Conservation (phyloP, 2,113 vertebrate species). For the Smithornis capensis region DNA sequence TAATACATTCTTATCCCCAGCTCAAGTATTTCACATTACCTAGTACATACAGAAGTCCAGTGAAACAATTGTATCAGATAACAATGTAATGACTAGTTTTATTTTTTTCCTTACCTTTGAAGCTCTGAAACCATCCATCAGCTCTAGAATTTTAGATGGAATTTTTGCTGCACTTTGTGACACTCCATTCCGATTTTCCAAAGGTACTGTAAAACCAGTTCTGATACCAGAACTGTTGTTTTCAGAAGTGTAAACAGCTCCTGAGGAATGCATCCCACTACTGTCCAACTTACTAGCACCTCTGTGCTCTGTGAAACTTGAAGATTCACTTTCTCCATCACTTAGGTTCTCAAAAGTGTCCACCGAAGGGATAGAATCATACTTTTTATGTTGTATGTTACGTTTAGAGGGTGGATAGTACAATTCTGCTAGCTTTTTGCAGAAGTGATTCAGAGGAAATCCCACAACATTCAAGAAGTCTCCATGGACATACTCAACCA, state of each 20-base stretch:
- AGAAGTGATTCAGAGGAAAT: slow-evolving; percentile 95
- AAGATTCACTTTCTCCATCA: slow-evolving; percentile 28
- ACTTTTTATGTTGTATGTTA: not conserved
- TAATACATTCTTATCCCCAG: not conserved
- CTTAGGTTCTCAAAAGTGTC: slow-evolving; percentile 60
- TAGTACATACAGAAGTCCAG: not conserved
- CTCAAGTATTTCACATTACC: not conserved
- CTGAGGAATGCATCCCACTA: not conserved
- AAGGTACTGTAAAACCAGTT: not conserved
- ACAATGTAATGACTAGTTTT: not conserved
- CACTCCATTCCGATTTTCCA: not conserved
- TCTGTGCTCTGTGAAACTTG: not conserved
- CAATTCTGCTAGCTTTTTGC: slow-evolving; percentile 81
- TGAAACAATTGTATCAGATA: not conserved
- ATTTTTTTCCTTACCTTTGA: slow-evolving; percentile 82
- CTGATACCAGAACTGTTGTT: not conserved
- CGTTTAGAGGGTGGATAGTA: slow-evolving; percentile 57
- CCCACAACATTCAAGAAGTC: slow-evolving; percentile 95
- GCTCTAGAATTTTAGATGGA: slow-evolving; percentile 69
- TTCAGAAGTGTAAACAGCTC: not conserved
- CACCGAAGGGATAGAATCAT: slow-evolving; percentile 56
- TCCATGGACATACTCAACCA: slow-evolving; percentile 88
- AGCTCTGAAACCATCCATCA: slow-evolving; percentile 88
- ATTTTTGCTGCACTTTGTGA: not conserved
- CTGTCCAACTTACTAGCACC: not conserved